Evolutionary conservation across 2,113 vertebrate genomes (phyloP).

Genomic region (Dasyornis broadbenti): DNA sequence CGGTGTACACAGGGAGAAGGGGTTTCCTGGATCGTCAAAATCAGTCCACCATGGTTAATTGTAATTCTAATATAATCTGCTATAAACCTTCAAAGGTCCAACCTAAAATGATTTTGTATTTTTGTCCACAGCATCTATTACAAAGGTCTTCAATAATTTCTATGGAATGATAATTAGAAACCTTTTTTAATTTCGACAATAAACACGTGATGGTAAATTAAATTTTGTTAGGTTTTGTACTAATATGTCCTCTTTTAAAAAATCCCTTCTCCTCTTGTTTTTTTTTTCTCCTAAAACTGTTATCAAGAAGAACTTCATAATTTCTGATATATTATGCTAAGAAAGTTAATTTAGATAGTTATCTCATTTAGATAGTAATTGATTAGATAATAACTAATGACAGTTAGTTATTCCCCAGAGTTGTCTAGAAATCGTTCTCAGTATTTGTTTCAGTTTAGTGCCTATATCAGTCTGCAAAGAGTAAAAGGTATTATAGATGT

Average conservation of each 20-base stretch:
- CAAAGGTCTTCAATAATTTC: neutral
- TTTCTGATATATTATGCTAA: neutral
- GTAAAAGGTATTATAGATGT: neutral
- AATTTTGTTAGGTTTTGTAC: neutral
- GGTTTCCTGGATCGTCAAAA: neutral
- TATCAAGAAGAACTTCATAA: neutral
- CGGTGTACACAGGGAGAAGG: neutral
- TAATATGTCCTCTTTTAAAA: neutral
- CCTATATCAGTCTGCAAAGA: neutral
- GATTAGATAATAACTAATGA: neutral
- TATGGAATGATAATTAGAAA: neutral
- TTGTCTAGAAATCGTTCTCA: neutral
- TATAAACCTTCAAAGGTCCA: neutral
- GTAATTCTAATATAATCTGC: neutral
- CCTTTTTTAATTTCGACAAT: neutral
- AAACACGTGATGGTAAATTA: rapidly evolving
- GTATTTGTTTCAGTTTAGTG: neutral
- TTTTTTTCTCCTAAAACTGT: neutral
- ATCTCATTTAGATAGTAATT: neutral
- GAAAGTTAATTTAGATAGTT: neutral
- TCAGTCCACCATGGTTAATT: neutral
- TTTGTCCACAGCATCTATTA: neutral
- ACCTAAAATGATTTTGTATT: neutral
- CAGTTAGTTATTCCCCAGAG: neutral
- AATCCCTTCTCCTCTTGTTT: neutral